Base-by-base conservation (phyloP, 2,888 invertebrate genomes). In the Cheilosia vernalis region DNA sequence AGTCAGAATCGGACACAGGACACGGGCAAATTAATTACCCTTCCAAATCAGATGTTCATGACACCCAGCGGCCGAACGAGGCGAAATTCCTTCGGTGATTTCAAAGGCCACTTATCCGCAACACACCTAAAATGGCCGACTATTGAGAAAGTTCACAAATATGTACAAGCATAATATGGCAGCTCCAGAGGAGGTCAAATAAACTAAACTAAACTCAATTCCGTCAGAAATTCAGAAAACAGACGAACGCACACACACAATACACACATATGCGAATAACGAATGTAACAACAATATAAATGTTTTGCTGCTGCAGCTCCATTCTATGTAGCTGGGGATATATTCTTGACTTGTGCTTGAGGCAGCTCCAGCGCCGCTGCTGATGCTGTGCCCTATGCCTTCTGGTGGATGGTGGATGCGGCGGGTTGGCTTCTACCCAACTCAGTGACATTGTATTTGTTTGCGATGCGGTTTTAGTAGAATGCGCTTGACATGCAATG, bases 401-500 rank as follows among this genome's bases (percentile, higher is more conserved):
- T 24, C 24, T 24, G 13, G 21, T 13, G 24, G 30, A 27, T 27
- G 27, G 27, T 21, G 21, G 5, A 27, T 27, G 24, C 27, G 30
- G 9, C 13, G 24, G 51, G 53, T 49, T 74, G 47, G 56, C 27
- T 63, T 27, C 37, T 17, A 47, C 47, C 58, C 56, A 49, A 24
- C 13, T 21, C 42, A 60, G 27, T 67, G 58, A 40, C 49, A 67
- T 66, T 67, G 44, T 67, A 53, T 33, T 55, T 63, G 67, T 61
- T 69, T 53, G 47, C 55, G 44, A 40, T 56, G 61, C 27, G 60
- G 44, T 67, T 61, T 60, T 33, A 61, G 33, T 53, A 58, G 30
- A 67, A 76, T 76, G 66, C 51, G 19, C 61, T 69, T 63, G 61
- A 70, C 69, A 55, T 70, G 47, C 17, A 70, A 21, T 69, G 37